Evolutionary conservation across 2,888 invertebrate species (phyloP), one percentile per base, ranked within the genome.

Genomic region (Scrobipalpa costella): DNA sequence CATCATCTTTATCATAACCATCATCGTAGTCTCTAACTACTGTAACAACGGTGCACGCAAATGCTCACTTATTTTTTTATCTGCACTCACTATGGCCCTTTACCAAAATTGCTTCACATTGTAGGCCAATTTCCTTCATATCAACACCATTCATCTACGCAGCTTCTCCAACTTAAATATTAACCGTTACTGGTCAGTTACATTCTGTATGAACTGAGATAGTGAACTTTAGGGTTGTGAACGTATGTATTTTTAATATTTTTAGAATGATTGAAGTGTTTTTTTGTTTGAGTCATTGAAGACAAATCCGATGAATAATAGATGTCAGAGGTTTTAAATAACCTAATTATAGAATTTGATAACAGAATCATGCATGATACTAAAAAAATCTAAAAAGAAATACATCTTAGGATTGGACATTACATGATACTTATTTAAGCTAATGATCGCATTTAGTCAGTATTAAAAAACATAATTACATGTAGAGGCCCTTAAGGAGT

Each of bases 111-210:
- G 7, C 15, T 15, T 33, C 6, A 15, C 15, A 21, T 21, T 52
- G 2, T 55, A 27, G 27, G 27, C 33, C 55, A 11, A 34, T 55
- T 55, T 55, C 33, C 34, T 55, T 27, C 11, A 15, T 55, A 55
- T 55, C 55, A 55, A 34, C 33, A 1, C n/a, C 33, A 55, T 55
- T 55, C 55, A 55, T 55, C 33, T 33, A 15, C n/a, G 27, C n/a
- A 55, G n/a, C 55, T 55, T 17, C 34, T 55, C 55, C 15, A 34
- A 34, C n/a, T n/a, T 55, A 7, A 55, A 9, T 34, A 55, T 13
- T 15, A 55, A 34, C 34, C 55, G 55, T 55, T 55, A 55, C 55
- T 34, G 34, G 55, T 55, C 55, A 55, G 34, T 52, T 55, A n/a
- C 9, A 15, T 55, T n/a, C 21, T 13, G 15, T 33, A 6, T 33